Conservation (phyloP, 2,888 invertebrate species). For the Ametastegia equiseti region DNA sequence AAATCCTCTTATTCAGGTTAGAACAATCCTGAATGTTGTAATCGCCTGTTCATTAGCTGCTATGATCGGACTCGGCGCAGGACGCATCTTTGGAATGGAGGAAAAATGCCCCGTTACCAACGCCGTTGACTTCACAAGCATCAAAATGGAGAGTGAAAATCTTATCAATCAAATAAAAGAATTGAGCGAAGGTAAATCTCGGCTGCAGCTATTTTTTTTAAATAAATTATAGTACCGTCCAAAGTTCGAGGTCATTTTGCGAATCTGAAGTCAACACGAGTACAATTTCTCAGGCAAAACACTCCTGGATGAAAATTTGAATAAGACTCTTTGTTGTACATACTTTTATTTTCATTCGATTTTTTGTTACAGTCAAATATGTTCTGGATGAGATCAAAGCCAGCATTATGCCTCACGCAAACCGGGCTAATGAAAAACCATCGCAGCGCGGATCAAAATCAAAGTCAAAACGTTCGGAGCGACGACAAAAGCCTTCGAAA, state of each 20-base stretch:
- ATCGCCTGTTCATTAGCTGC: conserved; percentile 53
- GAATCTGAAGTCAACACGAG: too few relatives aligned
- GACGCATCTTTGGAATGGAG: conserved; percentile 48
- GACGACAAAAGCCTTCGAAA: not conserved
- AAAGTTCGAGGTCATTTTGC: too few relatives aligned
- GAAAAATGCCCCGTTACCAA: conserved; percentile 46
- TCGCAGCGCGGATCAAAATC: not conserved
- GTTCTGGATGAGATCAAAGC: conserved; percentile 50
- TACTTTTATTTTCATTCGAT: not conserved
- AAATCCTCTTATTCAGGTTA: conserved; percentile 37
- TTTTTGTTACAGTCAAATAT: conserved; percentile 36
- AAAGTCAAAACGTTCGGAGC: conserved; percentile 5
- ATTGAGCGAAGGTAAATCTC: conserved; percentile 35
- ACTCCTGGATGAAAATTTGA: too few relatives aligned
- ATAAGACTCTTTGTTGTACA: too few relatives aligned
- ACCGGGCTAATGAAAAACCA: not conserved
- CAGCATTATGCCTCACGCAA: conserved; percentile 46
- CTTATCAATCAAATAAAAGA: conserved; percentile 44
- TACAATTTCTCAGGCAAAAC: too few relatives aligned
- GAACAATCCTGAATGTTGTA: conserved; percentile 48
- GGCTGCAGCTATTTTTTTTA: not conserved
- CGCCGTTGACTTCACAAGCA: conserved; percentile 45
- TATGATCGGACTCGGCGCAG: conserved; percentile 53
- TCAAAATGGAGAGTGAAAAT: conserved; percentile 42
- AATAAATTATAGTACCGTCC: too few relatives aligned